Conservation (phyloP, 2,888 invertebrate species). For the Tinea pellionella region DNA sequence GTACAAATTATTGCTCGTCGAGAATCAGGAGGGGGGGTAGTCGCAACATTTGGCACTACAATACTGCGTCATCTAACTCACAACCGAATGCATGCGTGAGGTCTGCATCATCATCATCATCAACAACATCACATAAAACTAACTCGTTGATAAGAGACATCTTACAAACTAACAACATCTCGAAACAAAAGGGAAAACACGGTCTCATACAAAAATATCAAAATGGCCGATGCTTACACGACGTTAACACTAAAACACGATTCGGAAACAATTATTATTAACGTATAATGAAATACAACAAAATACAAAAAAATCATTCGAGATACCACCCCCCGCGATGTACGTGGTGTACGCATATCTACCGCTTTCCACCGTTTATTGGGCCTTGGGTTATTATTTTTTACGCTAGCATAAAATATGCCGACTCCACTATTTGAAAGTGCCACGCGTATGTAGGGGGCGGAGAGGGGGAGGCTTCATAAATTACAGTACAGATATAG, state of each 20-base stretch:
- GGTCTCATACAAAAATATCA: too few relatives aligned
- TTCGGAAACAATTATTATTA: too few relatives aligned
- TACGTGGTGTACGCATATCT: too few relatives aligned
- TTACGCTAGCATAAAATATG: too few relatives aligned
- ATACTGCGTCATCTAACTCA: slow-evolving; percentile 25
- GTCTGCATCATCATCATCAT: too few relatives aligned
- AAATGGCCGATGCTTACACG: too few relatives aligned
- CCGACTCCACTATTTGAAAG: too few relatives aligned
- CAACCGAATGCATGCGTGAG: not conserved
- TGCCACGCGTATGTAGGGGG: not conserved
- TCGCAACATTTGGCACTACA: slow-evolving; percentile 40
- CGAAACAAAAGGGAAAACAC: slow-evolving; percentile 4
- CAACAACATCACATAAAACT: slow-evolving; percentile 4
- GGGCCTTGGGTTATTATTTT: too few relatives aligned
- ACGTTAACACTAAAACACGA: too few relatives aligned
- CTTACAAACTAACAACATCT: slow-evolving; percentile 18
- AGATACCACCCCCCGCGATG: not conserved
- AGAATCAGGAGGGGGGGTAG: not conserved
- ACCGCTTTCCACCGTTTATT: too few relatives aligned
- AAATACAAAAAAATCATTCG: slow-evolving; percentile 15
- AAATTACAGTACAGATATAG: not conserved
- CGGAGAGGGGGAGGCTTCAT: not conserved
- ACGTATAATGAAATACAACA: slow-evolving; percentile 12
- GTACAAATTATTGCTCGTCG: not conserved
- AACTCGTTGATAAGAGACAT: not conserved